Conservation (phyloP, 1,140 invertebrate species). For the Trissolcus basalis region DNA sequence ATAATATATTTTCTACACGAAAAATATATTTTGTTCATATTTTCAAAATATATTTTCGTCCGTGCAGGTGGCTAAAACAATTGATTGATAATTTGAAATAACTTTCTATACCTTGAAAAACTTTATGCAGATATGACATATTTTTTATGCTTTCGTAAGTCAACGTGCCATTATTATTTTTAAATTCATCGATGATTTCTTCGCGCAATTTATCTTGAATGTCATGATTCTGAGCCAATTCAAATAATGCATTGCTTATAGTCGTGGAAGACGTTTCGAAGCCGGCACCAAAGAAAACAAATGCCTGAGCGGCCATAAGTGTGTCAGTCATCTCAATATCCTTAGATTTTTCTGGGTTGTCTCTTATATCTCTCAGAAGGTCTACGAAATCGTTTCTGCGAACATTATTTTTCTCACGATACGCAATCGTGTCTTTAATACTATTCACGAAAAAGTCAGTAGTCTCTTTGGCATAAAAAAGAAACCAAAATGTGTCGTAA, state of each 20-base stretch:
- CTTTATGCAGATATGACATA: conserved; percentile 61
- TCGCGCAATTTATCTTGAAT: conserved; percentile 74
- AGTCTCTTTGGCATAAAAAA: conserved; percentile 61
- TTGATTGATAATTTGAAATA: too few species aligned
- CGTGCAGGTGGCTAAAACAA: too few species aligned
- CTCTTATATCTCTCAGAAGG: conserved; percentile 76
- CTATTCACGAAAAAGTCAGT: conserved; percentile 74
- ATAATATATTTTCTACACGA: too few species aligned
- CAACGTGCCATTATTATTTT: conserved; percentile 49
- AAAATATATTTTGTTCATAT: too few species aligned
- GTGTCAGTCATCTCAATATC: conserved; percentile 58
- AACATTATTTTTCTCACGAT: conserved; percentile 73
- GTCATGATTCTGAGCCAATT: conserved; percentile 75
- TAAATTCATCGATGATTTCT: conserved; percentile 70
- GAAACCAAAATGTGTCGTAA: conserved; percentile 32
- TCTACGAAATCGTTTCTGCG: conserved; percentile 77
- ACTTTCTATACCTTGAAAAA: conserved; percentile 52
- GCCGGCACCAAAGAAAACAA: conserved; percentile 76
- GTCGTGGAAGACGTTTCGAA: conserved; percentile 78
- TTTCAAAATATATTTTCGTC: too few species aligned
- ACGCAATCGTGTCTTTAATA: conserved; percentile 71
- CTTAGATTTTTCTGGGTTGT: conserved; percentile 60
- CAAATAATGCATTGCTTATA: conserved; percentile 71
- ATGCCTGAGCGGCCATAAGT: conserved; percentile 65
- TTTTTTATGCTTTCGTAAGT: conserved; percentile 52